Base-by-base conservation (phyloP, 92 coral and sea anemone genomes). In the Bergia puertoricense region DNA sequence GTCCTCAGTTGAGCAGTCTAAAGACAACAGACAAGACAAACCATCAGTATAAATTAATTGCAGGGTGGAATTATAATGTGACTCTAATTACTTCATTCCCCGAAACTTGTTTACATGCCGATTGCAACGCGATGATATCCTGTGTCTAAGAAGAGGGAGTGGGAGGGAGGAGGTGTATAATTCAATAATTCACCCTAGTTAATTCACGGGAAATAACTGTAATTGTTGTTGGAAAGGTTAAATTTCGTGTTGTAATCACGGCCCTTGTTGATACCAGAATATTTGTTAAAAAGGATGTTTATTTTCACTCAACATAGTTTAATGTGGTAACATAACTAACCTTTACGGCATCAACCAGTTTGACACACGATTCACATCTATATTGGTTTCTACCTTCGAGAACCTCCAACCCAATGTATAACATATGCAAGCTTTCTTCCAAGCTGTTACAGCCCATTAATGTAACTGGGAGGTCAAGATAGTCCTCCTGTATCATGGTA, bases 391-490 rank as follows among this genome's bases (percentile, higher is more conserved):
- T 85, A 14, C 94, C 98, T 71, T 90, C 94, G 80, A 95, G 80
- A 65, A 86, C 68, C 85, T 95, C 98, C 59, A 74, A 48, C 81
- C 86, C 85, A 77, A 90, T 90, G 85, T 93, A 95, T 81, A 82
- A 91, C 92, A 91, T 81, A 20, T 77, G 81, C 6, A 95, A 90
- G 56, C 98, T 95, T 90, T 93, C 86, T 77, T 91, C 94, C 90
- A 95, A 79, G 86, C 93, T 80, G 76, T 80, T 80, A 42, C 98
- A 93, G 65, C 96, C 94, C 56, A 94, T 85, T 66, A 95, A 86
- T 23, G 91, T 90, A 88, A 91, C 80, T 38, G 95, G 98, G 68
- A 95, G 94, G 44, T 95, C 98, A 45, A 93, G 98, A 86, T 89
- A 95, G 82, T 90, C 92, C 86, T 95, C 98, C 98, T 95, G 82